Conservation (phyloP, 2,888 invertebrate species). For the Lasioglossum calceatum region DNA sequence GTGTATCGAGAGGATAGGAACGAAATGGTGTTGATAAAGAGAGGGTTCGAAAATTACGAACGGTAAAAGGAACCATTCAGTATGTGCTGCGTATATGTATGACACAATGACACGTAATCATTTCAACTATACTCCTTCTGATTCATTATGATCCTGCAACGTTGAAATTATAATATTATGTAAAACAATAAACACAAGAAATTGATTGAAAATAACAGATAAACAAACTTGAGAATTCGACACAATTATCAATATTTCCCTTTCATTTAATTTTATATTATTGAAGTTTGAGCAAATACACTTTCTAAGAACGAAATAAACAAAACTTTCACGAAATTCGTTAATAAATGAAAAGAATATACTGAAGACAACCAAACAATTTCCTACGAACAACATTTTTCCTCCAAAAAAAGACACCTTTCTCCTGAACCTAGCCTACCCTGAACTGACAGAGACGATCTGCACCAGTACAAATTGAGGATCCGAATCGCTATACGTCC, state of each 20-base stretch:
- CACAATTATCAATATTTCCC: background rate
- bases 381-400: too few species aligned
- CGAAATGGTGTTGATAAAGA: slow-evolving; percentile 17
- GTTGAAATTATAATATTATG: background rate
- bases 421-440: too few species aligned
- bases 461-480: too few species aligned
- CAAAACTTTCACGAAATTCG: too few species aligned
- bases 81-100: background rate
- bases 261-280: background rate
- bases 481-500: background rate
- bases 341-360: too few species aligned
- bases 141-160: background rate
- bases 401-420: too few species aligned
- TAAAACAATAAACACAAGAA: background rate
- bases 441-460: too few species aligned
- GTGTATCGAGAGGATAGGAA: slow-evolving; percentile 13
- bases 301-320: too few species aligned
- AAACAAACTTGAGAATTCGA: background rate
- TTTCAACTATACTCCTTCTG: background rate
- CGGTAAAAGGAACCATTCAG: slow-evolving; percentile 6
- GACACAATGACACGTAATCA: background rate
- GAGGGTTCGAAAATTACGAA: slow-evolving; percentile 21
- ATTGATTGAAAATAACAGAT: background rate
- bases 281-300: too few species aligned
- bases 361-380: too few species aligned